Base-by-base conservation (phyloP, 2,113 vertebrate species). In the Fregata magnificens region DNA sequence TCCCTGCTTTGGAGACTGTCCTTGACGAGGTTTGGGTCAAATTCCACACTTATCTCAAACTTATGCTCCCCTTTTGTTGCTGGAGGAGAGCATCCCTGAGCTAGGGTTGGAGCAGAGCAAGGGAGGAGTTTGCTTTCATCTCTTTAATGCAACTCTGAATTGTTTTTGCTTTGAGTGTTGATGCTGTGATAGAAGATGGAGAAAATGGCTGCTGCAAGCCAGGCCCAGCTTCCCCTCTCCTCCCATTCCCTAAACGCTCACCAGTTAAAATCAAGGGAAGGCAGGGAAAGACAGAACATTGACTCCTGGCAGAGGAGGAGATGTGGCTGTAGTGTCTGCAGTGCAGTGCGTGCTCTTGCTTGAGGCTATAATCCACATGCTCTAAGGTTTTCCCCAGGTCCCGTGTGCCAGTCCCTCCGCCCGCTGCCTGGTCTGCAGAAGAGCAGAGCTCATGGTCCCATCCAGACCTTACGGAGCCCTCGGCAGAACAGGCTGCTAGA, bases 321-420 rank as follows among this genome's bases (percentile, higher is more conserved):
- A 50, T 40, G 7, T 0, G 0, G 49, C 38, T 67, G 53, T 21
- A 31, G 9, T 16, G 67, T 28, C 47, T 38, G 17, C 38, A 87
- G 47, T 4, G 52, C 20, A 13, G 53, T 16, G 16, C 44, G 7
- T 24, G 32, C 38, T 87, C 32, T 65, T 61, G 45, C 63, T 42
- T 47, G 38, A 71, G 56, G 65, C 63, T 82, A 34, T 52, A 86
- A 87, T 7, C 66, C 40, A 25, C 17, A 4, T 2, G 31, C 53
- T 45, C 4, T 22, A 31, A 47, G 38, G 12, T 47, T 40, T 58
- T 72, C 36, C 32, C 58, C 49, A 87, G 63, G 40, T 36, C 36
- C 13, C 0, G 0, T 24, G 34, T 59, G 59, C 52, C 65, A 74
- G 40, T 18, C 26, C 38, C 28, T 77, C 22, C 59, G 36, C 34